phyloP scores from a whole-genome alignment of 1,140 invertebrate species.

The Coptotermes formosanus region DNA sequence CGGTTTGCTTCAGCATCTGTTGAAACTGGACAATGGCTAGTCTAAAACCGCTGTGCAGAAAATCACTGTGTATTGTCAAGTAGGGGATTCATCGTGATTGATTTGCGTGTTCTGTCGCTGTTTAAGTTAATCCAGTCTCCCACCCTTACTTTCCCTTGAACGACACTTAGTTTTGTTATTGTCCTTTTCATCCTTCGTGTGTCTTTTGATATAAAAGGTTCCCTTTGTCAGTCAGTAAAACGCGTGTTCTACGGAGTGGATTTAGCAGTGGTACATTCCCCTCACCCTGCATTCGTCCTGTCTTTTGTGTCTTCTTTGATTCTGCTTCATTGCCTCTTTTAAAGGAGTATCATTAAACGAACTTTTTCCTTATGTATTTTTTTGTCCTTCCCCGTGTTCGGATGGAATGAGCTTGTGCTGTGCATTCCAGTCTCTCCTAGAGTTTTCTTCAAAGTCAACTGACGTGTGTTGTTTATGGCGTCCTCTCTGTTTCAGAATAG shows the following conservation, averaged over 20 bases:
- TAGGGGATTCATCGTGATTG: neutral
- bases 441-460: neutral
- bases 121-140: neutral
- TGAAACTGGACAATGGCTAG: no score
- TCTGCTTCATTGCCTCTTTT: slow-evolving; percentile 10
- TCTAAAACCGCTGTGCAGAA: no score
- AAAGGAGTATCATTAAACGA: neutral
- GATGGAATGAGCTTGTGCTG: neutral
- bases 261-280: neutral
- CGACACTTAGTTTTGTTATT: slow-evolving; percentile 4
- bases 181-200: neutral
- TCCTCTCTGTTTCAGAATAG: no score
- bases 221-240: neutral
- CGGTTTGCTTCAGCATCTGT: no score
- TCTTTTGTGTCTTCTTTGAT: slow-evolving; percentile 1
- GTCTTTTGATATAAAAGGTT: slow-evolving; percentile 1
- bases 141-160: neutral
- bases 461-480: no score
- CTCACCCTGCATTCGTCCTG: neutral
- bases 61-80: neutral
- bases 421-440: neutral
- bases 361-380: neutral
- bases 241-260: neutral
- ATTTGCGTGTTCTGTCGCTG: neutral
- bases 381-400: neutral